These are phyloP conservation scores for Eilema sororculum DNA, from an alignment of 2,888 invertebrate genomes.

Conservation along the genomic window DNA sequence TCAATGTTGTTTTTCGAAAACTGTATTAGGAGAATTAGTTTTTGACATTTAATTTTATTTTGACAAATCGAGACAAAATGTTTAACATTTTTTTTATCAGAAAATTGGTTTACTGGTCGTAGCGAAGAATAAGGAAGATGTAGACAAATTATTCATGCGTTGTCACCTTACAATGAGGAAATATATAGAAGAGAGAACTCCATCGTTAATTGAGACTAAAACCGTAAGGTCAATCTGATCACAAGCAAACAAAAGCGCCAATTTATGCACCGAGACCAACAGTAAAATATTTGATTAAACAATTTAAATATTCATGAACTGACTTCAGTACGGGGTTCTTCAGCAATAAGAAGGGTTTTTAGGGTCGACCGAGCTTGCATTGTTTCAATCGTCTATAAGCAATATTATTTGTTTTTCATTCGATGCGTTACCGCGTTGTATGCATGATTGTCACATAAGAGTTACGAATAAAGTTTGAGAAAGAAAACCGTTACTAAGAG, in stretches of 20 bases:
- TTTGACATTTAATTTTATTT: too few species aligned
- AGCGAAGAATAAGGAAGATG: background rate
- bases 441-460: background rate
- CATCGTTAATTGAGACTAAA: background rate
- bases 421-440: background rate
- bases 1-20: too few species aligned
- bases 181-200: background rate
- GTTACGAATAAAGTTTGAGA: background rate
- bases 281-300: background rate
- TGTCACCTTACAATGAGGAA: background rate
- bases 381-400: background rate
- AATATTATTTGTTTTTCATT: background rate
- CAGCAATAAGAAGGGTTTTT: background rate
- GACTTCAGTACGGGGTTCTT: background rate
- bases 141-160: background rate
- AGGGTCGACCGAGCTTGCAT: background rate
- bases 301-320: slow-evolving; percentile 1
- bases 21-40: too few species aligned
- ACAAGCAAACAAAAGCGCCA: background rate
- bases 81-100: too few species aligned
- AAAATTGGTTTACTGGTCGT: too few species aligned
- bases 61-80: too few species aligned
- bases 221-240: background rate
- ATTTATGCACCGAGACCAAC: background rate
- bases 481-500: background rate